phyloP scores from a whole-genome alignment of 2,113 vertebrate species.

The Tachysurus vachellii region DNA sequence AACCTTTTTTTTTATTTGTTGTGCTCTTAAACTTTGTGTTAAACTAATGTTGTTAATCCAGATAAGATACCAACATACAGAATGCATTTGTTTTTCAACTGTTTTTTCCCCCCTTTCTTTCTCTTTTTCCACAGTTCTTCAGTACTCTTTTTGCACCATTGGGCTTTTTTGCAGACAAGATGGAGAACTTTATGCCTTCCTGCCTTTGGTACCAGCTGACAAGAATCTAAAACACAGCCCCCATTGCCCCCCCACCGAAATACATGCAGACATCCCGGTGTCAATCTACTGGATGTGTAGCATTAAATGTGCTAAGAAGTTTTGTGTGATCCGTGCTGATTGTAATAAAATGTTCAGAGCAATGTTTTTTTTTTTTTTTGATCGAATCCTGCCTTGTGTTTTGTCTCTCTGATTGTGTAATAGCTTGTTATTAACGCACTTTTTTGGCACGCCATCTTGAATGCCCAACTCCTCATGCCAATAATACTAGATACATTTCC shows the following conservation, averaged over 20 bases:
- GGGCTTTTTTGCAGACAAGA: conserved; percentile 79
- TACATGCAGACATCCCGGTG: conserved; percentile 47
- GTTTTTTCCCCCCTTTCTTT: neutral
- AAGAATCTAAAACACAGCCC: conserved; percentile 66
- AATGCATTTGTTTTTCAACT: neutral
- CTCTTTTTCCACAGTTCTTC: conserved; percentile 75
- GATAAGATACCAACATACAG: neutral
- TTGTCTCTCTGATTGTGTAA: neutral
- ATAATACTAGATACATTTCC: neutral
- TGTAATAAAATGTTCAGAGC: conserved; percentile 71
- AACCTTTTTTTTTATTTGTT: neutral
- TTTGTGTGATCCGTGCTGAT: conserved; percentile 52
- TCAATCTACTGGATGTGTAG: conserved; percentile 50
- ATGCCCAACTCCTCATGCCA: neutral
- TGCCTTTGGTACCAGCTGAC: conserved; percentile 77
- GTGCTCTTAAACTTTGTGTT: neutral
- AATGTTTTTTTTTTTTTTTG: conserved; percentile 61
- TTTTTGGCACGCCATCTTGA: neutral
- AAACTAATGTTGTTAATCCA: neutral
- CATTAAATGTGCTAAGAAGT: conserved; percentile 47
- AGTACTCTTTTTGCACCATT: conserved; percentile 80
- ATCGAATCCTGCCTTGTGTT: conserved; percentile 4
- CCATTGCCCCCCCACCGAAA: neutral
- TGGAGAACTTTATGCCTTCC: conserved; percentile 80
- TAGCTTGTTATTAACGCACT: neutral